Base-by-base conservation (phyloP, 2,888 invertebrate species). In the Oasisia sp. region DNA sequence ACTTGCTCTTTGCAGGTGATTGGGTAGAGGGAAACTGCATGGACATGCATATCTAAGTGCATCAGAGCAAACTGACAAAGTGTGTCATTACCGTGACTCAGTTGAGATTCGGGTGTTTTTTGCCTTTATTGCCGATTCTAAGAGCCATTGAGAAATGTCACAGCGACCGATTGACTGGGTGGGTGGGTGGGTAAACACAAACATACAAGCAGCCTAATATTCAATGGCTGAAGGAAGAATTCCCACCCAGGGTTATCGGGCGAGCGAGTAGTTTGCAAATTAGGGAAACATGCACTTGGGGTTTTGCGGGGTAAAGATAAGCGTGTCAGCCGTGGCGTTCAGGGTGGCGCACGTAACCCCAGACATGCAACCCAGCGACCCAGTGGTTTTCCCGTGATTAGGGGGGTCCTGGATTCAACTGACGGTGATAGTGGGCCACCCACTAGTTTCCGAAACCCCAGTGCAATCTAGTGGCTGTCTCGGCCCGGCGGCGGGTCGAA, bases 191-290 rank as follows among this genome's bases (percentile, higher is more conserved):
- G 27, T n/a, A 74, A 74, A 74, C 74, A 74, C 74, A 74, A 74
- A 32, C 32, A 19, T 27, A 74, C 74, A 74, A 3, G 74, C 27
- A 74, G 74, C 14, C 74, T 50, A 50, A 27, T 19, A n/a, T n/a
- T 5, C 27, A 7, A 74, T 19, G 27, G 27, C n/a, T 3, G 74
- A 19, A 19, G 19, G n/a, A 74, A 14, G 74, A 74, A 74, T 27
- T 74, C 74, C 74, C 74, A 74, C 74, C 74, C 74, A 74, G 74
- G 74, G 74, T 74, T 74, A 74, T 19, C 74, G n/a, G 5, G 74
- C 74, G n/a, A 27, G 74, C 74, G 14, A 74, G 74, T 74, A 74
- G 74, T 74, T 74, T 74, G 74, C 74, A 74, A 74, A 74, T 74
- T 74, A 74, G 27, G 74, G 74, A 19, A n/a, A 74, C 74, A 27